phyloP scores from a whole-genome alignment of 2,797 vertebrate species.

The Orientallactaga sibirica region DNA sequence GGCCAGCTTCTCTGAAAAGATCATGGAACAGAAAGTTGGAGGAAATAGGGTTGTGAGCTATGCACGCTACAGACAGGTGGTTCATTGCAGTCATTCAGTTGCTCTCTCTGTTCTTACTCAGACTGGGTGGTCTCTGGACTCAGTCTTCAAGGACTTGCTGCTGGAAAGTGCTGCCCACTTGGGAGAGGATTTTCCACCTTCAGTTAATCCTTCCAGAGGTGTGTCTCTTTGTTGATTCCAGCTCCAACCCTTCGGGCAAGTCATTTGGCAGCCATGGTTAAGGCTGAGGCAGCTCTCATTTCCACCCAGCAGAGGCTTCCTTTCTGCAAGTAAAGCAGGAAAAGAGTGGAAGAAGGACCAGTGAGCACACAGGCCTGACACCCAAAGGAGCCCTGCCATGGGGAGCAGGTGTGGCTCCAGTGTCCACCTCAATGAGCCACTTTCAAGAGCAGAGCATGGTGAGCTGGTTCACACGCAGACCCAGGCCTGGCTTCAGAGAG shows the following conservation, averaged over 20 bases:
- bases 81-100: too few relatives aligned
- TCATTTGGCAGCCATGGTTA: background rate
- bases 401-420: background rate
- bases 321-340: conserved; percentile 18
- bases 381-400: background rate
- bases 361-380: background rate
- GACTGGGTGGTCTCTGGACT: too few relatives aligned
- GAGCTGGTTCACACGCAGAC: background rate
- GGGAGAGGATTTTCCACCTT: too few relatives aligned
- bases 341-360: background rate
- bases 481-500: background rate
- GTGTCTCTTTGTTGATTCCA: too few relatives aligned
- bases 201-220: too few relatives aligned
- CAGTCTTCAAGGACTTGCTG: too few relatives aligned
- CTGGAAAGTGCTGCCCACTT: too few relatives aligned
- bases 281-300: background rate
- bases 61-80: too few relatives aligned
- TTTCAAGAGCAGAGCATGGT: background rate
- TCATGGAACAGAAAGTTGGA: too few relatives aligned
- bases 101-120: too few relatives aligned
- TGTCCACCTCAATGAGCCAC: accelerated
- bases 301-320: background rate
- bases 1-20: too few relatives aligned
- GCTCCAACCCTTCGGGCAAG: background rate
- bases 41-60: too few relatives aligned